Percentiles rank a stretch among this genome's conserved stretches.
phyloP scores from a whole-genome alignment of 2,888 invertebrate species.

The Polyommatus iphigenia region DNA sequence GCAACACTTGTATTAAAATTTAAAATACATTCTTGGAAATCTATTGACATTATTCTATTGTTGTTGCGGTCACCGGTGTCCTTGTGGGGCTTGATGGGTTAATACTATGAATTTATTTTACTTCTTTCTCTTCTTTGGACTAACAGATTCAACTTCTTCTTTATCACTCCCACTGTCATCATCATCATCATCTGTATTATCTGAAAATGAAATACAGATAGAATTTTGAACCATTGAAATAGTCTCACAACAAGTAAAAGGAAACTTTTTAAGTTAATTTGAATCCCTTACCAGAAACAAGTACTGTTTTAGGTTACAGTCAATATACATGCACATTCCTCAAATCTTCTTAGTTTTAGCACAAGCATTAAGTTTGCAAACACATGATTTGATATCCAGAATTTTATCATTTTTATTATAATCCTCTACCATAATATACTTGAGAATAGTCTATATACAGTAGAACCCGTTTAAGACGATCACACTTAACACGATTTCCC shows the following conservation, averaged over 20 bases:
- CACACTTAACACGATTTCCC: too few species aligned
- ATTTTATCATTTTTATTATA: too few species aligned
- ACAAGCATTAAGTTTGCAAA: not conserved
- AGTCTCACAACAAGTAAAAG: not conserved
- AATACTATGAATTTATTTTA: constrained; percentile 34
- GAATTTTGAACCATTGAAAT: not conserved
- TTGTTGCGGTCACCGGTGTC: too few species aligned
- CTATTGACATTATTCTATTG: too few species aligned
- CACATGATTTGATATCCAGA: not conserved
- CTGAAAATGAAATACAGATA: constrained; percentile 33
- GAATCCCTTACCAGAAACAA: not conserved
- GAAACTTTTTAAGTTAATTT: not conserved
- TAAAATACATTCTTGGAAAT: too few species aligned
- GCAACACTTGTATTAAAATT: too few species aligned
- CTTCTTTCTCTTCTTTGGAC: constrained; percentile 54
- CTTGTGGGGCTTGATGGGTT: too few species aligned
- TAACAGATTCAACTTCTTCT: constrained; percentile 45
- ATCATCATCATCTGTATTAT: constrained; percentile 43
- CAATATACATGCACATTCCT: not conserved
- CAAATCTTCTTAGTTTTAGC: constrained; percentile 3
- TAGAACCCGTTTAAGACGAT: too few species aligned
- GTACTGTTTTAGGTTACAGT: not conserved
- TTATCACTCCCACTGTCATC: constrained; percentile 48
- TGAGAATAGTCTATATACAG: too few species aligned
- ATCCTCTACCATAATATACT: too few species aligned